phyloP scores from a whole-genome alignment of 2,113 vertebrate species.

The Eubucco bourcierii region DNA sequence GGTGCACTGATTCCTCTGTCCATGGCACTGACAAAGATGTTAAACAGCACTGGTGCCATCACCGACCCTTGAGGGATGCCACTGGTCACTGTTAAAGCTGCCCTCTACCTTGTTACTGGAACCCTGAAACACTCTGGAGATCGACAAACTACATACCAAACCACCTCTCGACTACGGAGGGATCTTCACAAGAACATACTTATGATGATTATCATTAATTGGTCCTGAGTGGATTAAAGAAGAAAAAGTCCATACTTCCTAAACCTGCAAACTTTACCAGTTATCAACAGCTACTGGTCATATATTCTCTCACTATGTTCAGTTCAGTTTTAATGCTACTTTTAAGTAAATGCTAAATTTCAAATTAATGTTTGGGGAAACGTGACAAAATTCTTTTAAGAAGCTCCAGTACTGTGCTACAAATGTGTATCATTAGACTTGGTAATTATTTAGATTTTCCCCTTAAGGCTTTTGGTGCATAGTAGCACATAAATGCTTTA shows the following conservation, averaged over 20 bases:
- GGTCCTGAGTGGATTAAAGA: not conserved
- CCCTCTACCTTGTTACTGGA: not conserved
- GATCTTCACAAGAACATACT: not conserved
- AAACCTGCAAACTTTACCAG: not conserved
- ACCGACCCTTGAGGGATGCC: too few relatives aligned
- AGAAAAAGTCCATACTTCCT: not conserved
- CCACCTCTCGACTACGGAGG: not conserved
- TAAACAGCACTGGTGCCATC: too few relatives aligned
- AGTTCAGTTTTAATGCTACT: not conserved
- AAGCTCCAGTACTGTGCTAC: not conserved
- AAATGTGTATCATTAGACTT: constrained; percentile 15
- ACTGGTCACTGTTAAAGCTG: too few relatives aligned
- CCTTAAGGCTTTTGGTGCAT: constrained; percentile 34
- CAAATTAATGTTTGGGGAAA: not conserved
- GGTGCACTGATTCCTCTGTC: too few relatives aligned
- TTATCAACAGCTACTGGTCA: not conserved
- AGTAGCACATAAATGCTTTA: constrained; percentile 27
- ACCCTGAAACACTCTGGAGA: not conserved
- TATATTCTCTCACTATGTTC: not conserved
- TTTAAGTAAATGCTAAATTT: not conserved
- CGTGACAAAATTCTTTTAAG: not conserved
- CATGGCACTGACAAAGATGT: too few relatives aligned
- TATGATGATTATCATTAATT: not conserved
- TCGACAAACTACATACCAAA: not conserved
- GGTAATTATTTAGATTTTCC: constrained; percentile 33